Base-by-base conservation (phyloP, 2,888 invertebrate genomes). In the Poecilus cupreus region DNA sequence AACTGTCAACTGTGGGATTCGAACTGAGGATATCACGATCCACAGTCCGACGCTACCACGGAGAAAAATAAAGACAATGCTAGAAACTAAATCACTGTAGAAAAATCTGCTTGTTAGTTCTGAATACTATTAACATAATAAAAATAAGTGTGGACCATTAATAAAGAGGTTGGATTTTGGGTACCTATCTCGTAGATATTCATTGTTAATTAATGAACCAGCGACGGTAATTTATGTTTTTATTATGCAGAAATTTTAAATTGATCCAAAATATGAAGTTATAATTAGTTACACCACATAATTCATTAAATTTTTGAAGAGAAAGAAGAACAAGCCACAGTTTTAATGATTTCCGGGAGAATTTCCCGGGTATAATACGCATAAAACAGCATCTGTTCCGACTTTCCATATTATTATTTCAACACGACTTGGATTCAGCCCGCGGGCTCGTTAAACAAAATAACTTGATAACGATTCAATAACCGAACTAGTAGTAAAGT, bases 381-480 rank as follows among this genome's bases (percentile, higher is more conserved):
- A 43, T 43, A 43, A 43, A 46, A 24, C 20, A 39, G 43, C 72
- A 39, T 24, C 26, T 46, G 32, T 20, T 16, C 18, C n/a, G 51
- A 51, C 22, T 51, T 49, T 49, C 24, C 76, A 57, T 77, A 37
- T 77, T 54, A 77, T 77, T 77, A 77, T 49, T 49, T 74, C 72
- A 13, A 49, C 64, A 26, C 64, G 46, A 46, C 24, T 51, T 49
- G 32, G 49, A 24, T 46, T 72, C 37, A 24, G 8, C 22, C 49
- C 74, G 57, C 5, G 20, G 76, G 37, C 60, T 77, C 57, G 76
- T 77, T 77, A 77, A 49, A 77, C 76, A 77, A 77, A 77, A 77
- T 77, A 54, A 77, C 76, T 77, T 77, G 76, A 77, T 77, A 77
- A 77, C 76, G 76, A 77, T 77, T 77, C 54, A 77, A 77, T 77